A percentile compares a stretch with the other conserved stretches of the same genome.
phyloP scores from a whole-genome alignment of 2,888 invertebrate genomes.

The Eumacrocentrus americanus region DNA sequence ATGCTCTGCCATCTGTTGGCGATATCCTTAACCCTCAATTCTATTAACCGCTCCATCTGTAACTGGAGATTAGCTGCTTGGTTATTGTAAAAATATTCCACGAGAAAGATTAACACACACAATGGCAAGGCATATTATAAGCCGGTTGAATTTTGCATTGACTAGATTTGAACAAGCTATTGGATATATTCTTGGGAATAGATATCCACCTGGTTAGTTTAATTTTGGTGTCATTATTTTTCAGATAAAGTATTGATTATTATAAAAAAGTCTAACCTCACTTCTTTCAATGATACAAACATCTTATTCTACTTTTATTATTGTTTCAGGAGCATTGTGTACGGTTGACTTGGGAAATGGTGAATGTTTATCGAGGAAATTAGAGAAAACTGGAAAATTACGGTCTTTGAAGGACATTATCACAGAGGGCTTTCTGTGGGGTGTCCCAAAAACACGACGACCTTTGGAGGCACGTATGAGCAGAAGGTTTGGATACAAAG shows the following conservation, averaged over 20 bases:
- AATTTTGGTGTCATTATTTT: background rate
- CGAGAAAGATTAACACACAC: too few relatives aligned
- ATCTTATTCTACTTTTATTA: background rate
- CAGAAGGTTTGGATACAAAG: conserved; percentile 74
- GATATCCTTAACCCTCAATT: too few relatives aligned
- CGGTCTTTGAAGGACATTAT: conserved; percentile 71
- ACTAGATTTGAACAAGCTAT: conserved; percentile 61
- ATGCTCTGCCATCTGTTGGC: background rate
- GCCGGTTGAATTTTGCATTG: conserved; percentile 58
- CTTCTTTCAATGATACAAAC: background rate
- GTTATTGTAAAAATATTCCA: too few relatives aligned
- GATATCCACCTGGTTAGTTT: conserved; percentile 63
- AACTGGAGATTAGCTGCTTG: too few relatives aligned
- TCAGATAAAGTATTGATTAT: too few relatives aligned
- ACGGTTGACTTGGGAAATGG: conserved; percentile 44
- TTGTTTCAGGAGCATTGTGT: conserved; percentile 47
- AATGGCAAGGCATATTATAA: conserved; percentile 55
- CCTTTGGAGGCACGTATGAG: conserved; percentile 76
- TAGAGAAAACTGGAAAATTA: conserved; percentile 42
- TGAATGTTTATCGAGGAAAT: conserved; percentile 30
- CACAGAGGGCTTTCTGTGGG: conserved; percentile 79
- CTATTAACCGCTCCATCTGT: too few relatives aligned
- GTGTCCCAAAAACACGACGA: conserved; percentile 80
- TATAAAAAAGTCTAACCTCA: too few relatives aligned
- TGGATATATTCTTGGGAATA: conserved; percentile 53